These are phyloP conservation scores for Dendrolimus houi DNA, from an alignment of 2,888 invertebrate genomes.

Conservation along the genomic window DNA sequence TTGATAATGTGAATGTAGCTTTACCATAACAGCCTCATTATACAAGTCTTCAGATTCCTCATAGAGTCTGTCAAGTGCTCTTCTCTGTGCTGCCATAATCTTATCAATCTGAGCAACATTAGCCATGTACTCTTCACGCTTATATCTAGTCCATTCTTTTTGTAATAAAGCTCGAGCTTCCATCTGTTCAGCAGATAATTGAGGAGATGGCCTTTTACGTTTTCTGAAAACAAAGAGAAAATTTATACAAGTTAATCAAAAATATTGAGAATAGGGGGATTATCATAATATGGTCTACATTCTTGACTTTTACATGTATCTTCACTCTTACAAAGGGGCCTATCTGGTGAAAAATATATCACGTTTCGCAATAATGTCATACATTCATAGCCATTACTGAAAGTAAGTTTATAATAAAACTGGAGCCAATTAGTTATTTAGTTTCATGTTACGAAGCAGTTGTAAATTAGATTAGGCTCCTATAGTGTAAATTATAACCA, in stretches of 20 bases:
- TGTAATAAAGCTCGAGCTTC: constrained; percentile 80
- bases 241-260: not conserved
- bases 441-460: no score
- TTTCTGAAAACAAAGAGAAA: constrained; percentile 30
- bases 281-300: no score
- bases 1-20: no score
- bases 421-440: not conserved
- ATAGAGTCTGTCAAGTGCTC: constrained; percentile 87
- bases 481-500: no score
- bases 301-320: no score
- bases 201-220: constrained; percentile 59
- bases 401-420: not conserved
- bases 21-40: constrained; percentile 88
- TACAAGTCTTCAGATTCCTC: constrained; percentile 91
- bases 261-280: not conserved
- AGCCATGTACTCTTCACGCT: constrained; percentile 76
- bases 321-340: no score
- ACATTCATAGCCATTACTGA: no score
- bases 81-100: constrained; percentile 81
- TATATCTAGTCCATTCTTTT: constrained; percentile 87
- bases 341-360: no score
- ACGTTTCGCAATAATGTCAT: no score
- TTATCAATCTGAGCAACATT: constrained; percentile 83
- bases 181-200: constrained; percentile 72
- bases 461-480: no score